Conservation (phyloP, 2,888 invertebrate genomes). For the Rugalucina vietnamica region DNA sequence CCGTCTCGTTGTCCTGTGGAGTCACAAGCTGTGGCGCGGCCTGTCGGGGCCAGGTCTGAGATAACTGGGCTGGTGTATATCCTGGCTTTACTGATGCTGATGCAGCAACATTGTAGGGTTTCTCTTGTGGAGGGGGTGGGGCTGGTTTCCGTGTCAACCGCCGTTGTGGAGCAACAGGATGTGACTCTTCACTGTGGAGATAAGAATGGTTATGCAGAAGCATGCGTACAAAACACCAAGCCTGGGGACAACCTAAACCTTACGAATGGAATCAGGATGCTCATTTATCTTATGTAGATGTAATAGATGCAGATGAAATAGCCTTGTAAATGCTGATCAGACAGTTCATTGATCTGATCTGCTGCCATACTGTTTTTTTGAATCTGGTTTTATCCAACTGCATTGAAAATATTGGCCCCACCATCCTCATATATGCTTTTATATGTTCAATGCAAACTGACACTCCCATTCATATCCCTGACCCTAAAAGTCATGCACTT, state of each 20-base stretch:
- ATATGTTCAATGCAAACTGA: too few relatives aligned
- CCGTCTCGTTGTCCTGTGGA: constrained; percentile 42
- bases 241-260: neutral
- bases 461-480: too few relatives aligned
- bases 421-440: too few relatives aligned
- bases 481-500: too few relatives aligned
- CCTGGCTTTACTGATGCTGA: constrained; percentile 67
- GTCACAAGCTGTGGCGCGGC: constrained; percentile 57
- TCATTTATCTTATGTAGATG: too few relatives aligned
- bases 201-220: constrained; percentile 28
- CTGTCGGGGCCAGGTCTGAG: constrained; percentile 69
- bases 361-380: too few relatives aligned
- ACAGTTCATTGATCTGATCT: too few relatives aligned
- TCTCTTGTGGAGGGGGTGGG: constrained; percentile 73
- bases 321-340: too few relatives aligned
- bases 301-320: too few relatives aligned
- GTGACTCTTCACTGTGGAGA: constrained; percentile 64
- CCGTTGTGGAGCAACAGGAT: constrained; percentile 16
- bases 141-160: constrained; percentile 73
- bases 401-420: too few relatives aligned
- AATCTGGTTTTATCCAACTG: too few relatives aligned
- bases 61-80: constrained; percentile 42
- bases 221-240: constrained; percentile 11
- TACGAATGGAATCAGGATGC: too few relatives aligned
- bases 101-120: constrained; percentile 75